These are phyloP conservation scores for Drosophila kanapiae DNA, from an alignment of 1,140 invertebrate species.

Conservation along the genomic window DNA sequence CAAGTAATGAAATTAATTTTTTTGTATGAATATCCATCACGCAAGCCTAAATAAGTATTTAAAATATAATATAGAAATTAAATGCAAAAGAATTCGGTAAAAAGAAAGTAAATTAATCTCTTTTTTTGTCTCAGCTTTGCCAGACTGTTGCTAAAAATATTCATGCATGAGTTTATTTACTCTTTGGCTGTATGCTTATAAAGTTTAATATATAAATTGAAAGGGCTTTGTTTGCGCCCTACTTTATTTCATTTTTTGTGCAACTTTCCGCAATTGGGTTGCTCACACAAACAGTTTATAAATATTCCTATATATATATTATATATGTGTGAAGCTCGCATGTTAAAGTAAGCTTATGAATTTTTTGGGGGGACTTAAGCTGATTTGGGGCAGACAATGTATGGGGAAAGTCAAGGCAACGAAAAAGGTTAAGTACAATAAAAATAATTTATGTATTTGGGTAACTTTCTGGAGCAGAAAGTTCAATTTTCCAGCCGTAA, in stretches of 20 bases:
- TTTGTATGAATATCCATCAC: too few species aligned
- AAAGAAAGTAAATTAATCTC: not conserved
- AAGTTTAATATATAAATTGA: slow-evolving; percentile 2
- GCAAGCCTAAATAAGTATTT: not conserved
- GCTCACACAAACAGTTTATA: slow-evolving; percentile 12
- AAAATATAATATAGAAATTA: not conserved
- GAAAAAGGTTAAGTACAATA: slow-evolving; percentile 54
- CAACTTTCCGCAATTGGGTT: slow-evolving; percentile 9
- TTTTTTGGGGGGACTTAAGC: slow-evolving; percentile 40
- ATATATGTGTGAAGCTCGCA: slow-evolving; percentile 18
- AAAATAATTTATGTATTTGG: slow-evolving; percentile 56
- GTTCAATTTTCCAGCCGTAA: slow-evolving; percentile 25
- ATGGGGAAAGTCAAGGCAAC: slow-evolving; percentile 33
- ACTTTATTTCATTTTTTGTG: slow-evolving; percentile 18
- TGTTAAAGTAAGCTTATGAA: slow-evolving; percentile 47
- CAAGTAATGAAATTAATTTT: too few species aligned
- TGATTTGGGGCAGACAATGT: slow-evolving; percentile 40
- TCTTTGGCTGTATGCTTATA: slow-evolving; percentile 6
- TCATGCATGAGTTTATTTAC: slow-evolving; percentile 11
- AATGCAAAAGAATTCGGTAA: not conserved
- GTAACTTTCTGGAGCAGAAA: slow-evolving; percentile 36
- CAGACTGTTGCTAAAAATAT: slow-evolving; percentile 2
- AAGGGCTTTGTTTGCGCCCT: slow-evolving; percentile 11
- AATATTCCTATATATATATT: slow-evolving; percentile 1
- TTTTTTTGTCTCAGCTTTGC: not conserved